phyloP scores from a whole-genome alignment of 2,113 vertebrate genomes.

The Puntigrus tetrazona region DNA sequence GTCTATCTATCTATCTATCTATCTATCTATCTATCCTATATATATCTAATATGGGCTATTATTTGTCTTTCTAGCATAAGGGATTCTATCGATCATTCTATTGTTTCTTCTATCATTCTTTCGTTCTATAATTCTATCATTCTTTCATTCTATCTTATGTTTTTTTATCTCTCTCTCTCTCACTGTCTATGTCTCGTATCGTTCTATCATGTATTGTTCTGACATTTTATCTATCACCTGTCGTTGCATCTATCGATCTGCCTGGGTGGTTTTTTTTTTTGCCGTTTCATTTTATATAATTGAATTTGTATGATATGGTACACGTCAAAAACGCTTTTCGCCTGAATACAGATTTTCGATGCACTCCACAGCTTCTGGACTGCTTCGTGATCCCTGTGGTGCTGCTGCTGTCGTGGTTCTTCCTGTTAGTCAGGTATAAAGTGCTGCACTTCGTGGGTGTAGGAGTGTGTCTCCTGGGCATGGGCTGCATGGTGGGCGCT shows the following conservation, averaged over 20 bases:
- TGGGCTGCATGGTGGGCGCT: conserved; percentile 93
- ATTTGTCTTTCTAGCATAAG: not conserved
- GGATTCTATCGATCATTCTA: not conserved
- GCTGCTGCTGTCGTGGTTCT: conserved; percentile 94
- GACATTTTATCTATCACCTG: no score
- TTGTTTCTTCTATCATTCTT: not conserved
- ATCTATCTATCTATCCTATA: no score
- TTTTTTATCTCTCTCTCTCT: no score
- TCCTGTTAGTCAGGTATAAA: conserved; percentile 93
- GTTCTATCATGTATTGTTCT: no score
- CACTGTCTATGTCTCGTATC: no score
- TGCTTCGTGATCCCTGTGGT: conserved; percentile 94
- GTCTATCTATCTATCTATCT: not conserved
- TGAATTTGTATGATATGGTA: not conserved
- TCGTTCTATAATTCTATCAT: not conserved
- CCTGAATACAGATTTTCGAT: not conserved
- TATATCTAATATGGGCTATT: no score
- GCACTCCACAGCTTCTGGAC: conserved; percentile 83
- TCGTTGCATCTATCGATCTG: no score
- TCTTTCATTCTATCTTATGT: no score
- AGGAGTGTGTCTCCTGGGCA: conserved; percentile 89
- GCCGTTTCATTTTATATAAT: not conserved
- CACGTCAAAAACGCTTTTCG: not conserved
- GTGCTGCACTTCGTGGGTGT: conserved; percentile 89
- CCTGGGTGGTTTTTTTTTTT: no score